These are phyloP conservation scores for Trichonephila clavipes DNA, from an alignment of 1,140 invertebrate genomes.

Conservation along the genomic window DNA sequence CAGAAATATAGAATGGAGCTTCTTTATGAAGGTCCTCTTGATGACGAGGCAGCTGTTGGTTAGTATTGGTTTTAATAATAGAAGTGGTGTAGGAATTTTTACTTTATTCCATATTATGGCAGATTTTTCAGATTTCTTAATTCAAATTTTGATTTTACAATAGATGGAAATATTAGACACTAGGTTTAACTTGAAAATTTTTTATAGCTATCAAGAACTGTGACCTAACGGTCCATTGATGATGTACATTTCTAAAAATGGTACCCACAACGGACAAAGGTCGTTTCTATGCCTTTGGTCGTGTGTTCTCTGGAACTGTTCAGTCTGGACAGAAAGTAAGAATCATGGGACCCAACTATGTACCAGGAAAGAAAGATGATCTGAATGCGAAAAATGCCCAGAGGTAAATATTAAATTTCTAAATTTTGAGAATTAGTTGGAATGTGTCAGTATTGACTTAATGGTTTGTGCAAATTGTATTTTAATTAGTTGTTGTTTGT, in stretches of 20 bases:
- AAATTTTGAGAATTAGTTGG: neutral
- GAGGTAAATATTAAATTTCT: conserved; percentile 79
- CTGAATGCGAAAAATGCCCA: conserved; percentile 99
- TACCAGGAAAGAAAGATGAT: conserved; percentile 99
- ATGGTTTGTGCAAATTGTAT: neutral
- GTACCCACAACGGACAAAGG: conserved; percentile 99
- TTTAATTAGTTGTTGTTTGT: conserved; percentile 21
- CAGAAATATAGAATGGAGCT: conserved; percentile 99
- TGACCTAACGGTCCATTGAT: conserved; percentile 97
- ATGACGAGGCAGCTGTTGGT: conserved; percentile 97
- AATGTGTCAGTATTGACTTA: neutral
- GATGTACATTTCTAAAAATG: conserved; percentile 99
- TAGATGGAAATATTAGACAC: too few relatives aligned
- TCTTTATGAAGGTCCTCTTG: conserved; percentile 98
- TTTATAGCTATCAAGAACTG: conserved; percentile 89
- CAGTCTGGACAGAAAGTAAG: conserved; percentile 96
- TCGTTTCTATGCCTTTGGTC: conserved; percentile 99
- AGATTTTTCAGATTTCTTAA: too few relatives aligned
- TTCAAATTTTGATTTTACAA: too few relatives aligned
- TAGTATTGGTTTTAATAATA: conserved; percentile 78
- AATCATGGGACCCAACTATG: conserved; percentile 99
- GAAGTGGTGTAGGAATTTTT: too few relatives aligned
- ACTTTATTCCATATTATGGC: neutral
- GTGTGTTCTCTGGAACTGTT: conserved; percentile 99
- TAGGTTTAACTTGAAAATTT: neutral